Evolutionary conservation across 2,113 vertebrate genomes (phyloP).

Genomic region (Oncorhynchus kisutch): DNA sequence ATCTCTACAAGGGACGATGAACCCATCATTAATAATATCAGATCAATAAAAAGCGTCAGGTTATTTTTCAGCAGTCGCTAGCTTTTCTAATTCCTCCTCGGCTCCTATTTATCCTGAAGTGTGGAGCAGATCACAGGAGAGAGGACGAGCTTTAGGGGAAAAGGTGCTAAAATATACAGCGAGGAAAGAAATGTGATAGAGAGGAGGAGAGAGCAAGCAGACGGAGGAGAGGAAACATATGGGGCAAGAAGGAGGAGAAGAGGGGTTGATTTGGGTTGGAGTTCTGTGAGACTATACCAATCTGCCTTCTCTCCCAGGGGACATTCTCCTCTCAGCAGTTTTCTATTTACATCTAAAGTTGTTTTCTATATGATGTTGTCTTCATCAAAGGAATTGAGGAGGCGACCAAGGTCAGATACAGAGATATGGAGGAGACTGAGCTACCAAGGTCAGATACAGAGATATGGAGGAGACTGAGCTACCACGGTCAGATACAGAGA

Average conservation of each 20-base stretch:
- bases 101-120: not conserved
- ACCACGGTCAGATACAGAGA: too few relatives aligned
- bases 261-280: not conserved
- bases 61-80: constrained; percentile 50
- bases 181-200: constrained; percentile 65
- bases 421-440: not conserved
- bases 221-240: constrained; percentile 5
- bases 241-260: not conserved
- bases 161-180: constrained; percentile 77
- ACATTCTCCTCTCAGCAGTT: constrained; percentile 25
- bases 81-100: constrained; percentile 6
- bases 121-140: constrained; percentile 36
- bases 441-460: too few relatives aligned
- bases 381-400: not conserved
- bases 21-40: not conserved
- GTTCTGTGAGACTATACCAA: constrained; percentile 50
- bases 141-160: constrained; percentile 51
- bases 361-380: not conserved
- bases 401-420: not conserved
- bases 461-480: not conserved
- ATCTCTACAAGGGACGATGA: not conserved
- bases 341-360: not conserved
- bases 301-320: constrained; percentile 45
- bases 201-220: constrained; percentile 38
- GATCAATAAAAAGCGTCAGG: constrained; percentile 38